Evolutionary conservation across 2,888 invertebrate genomes (phyloP), one percentile per base, ranked within the genome.

Genomic region (Rhopalosiphum nymphaeae): DNA sequence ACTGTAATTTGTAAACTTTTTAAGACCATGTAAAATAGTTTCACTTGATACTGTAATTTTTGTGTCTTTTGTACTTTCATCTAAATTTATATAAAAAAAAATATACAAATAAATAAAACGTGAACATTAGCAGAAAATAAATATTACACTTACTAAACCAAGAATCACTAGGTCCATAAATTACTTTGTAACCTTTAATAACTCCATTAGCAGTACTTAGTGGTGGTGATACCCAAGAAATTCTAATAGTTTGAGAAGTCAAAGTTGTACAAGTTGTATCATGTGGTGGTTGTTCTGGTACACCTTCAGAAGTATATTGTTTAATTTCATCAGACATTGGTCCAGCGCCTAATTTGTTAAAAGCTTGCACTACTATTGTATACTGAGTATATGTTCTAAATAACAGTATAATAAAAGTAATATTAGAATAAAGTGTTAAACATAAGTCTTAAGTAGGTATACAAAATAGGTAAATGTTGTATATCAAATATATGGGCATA

Each of bases 1-100:
- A 94, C 98, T 99, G 96, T 99, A 99, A 96, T 99, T 99, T 4
- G 99, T 99, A 96, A 97, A 99, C 96, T 99, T 99, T 96, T 98
- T 98, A 93, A 99, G 97, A 92, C 98, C 98, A 95, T 98, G 98
- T n/a, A 98, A 97, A 95, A 98, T 98, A 0, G 98, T 98, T 96
- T 98, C 98, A 95, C 98, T 98, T 95, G 98, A 98, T n/a, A 98
- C 97, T 11, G 98, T 98, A 95, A 98, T 98, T 96, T 98, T 98
- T 21, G 98, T 98, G 95, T 98, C 98, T 95, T 98, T 98, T 42
- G 98, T 98, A 95, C 98, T 98, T 96, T 98, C 98, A 96, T 98
- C 98, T 98, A 95, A 36, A 90, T 90, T 11, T 44, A 25, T 49
- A 13, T 96, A 95, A 91, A 94, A 94, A 95, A 92, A 95, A 91